These are phyloP conservation scores for Druon quercuslanigerum DNA, from an alignment of 1,140 invertebrate species.

Conservation along the genomic window DNA sequence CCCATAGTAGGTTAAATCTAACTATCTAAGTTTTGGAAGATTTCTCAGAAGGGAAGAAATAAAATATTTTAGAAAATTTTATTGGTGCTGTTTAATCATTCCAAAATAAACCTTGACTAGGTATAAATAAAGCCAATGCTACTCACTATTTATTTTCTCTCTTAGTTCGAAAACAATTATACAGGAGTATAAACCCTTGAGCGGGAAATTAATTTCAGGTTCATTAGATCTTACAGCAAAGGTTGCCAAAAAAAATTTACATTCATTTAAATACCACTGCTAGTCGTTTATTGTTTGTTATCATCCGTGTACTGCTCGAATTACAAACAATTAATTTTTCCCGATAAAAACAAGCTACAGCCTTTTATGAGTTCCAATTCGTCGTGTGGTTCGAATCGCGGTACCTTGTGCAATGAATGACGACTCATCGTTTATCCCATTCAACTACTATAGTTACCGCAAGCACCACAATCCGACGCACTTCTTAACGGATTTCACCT, in stretches of 20 bases:
- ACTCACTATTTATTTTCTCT: no score
- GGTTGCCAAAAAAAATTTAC: neutral
- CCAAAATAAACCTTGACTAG: no score
- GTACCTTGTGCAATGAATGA: constrained; percentile 12
- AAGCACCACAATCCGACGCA: constrained; percentile 41
- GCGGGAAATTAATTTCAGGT: neutral
- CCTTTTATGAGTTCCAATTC: constrained; percentile 37
- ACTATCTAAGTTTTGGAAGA: no score
- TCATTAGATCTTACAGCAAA: neutral
- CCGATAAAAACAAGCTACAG: constrained; percentile 22
- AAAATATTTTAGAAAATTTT: no score
- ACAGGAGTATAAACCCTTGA: neutral
- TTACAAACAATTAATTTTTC: constrained; percentile 16
- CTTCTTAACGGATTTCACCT: constrained; percentile 64
- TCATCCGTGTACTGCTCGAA: constrained; percentile 11
- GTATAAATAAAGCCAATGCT: no score
- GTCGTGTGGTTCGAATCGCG: constrained; percentile 25
- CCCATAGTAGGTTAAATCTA: no score
- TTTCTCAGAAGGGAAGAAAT: no score
- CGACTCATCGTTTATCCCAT: constrained; percentile 7
- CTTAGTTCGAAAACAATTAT: neutral
- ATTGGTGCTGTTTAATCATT: no score
- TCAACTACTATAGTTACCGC: constrained; percentile 39
- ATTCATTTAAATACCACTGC: constrained; percentile 11
- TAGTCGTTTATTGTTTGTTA: constrained; percentile 16